Conservation (phyloP, 1,140 invertebrate genomes). For the Trichoplusia ni region DNA sequence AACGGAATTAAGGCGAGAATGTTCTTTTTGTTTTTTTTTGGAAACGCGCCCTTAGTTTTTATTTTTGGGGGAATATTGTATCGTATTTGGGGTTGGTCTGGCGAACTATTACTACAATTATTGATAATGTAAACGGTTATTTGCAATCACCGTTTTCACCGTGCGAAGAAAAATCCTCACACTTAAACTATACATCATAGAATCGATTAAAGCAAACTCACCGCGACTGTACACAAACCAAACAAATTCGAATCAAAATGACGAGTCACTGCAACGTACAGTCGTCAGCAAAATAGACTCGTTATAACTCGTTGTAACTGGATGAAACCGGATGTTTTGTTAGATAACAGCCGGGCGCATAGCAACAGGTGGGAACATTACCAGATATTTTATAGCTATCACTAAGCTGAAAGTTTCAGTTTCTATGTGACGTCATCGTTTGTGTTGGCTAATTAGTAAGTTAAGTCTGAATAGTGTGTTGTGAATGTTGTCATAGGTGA, state of each 20-base stretch:
- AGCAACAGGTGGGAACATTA: slow-evolving; percentile 69
- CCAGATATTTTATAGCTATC: slow-evolving; percentile 55
- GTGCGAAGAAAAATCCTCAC: too few relatives aligned
- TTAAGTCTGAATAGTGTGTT: too few relatives aligned
- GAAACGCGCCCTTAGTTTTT: neutral
- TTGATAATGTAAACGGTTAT: too few relatives aligned
- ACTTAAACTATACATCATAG: too few relatives aligned
- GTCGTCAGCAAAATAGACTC: neutral
- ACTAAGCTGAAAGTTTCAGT: slow-evolving; percentile 4
- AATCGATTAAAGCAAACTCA: too few relatives aligned
- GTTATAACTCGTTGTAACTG: slow-evolving; percentile 13
- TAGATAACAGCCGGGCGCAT: slow-evolving; percentile 34
- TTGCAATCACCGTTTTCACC: too few relatives aligned
- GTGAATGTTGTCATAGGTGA: too few relatives aligned
- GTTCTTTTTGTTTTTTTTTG: slow-evolving; percentile 1
- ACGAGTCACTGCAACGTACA: neutral
- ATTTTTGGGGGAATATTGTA: neutral
- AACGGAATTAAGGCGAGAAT: slow-evolving; percentile 30
- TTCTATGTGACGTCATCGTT: slow-evolving; percentile 7
- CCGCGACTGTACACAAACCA: too few relatives aligned
- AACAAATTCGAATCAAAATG: too few relatives aligned
- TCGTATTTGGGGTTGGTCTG: too few relatives aligned
- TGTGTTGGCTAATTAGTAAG: neutral
- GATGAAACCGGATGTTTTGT: slow-evolving; percentile 47
- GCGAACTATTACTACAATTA: too few relatives aligned